Conservation (phyloP, 2,797 vertebrate genomes). For the Amazona finschi region DNA sequence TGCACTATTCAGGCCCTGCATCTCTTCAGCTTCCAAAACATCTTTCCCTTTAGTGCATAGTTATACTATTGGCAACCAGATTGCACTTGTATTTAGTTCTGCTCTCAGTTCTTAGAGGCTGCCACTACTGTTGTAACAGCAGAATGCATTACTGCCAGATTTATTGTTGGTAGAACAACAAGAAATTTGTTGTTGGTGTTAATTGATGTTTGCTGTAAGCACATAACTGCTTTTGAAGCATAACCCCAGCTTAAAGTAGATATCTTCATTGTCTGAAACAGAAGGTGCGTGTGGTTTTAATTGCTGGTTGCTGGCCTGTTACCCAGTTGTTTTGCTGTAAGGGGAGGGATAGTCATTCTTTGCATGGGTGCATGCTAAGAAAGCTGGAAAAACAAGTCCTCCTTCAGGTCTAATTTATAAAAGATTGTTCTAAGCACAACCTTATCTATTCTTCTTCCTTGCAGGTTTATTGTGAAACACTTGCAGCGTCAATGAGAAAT, state of each 20-base stretch:
- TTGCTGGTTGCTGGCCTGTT: not conserved
- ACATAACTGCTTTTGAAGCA: not conserved
- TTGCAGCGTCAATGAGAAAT: not conserved
- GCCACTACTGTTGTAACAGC: not conserved
- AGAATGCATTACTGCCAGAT: not conserved
- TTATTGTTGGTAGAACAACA: not conserved
- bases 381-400: slow-evolving; percentile 57
- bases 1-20: fast-evolving
- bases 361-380: not conserved
- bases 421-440: not conserved
- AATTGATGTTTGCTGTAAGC: not conserved
- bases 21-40: not conserved
- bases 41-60: not conserved
- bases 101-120: fast-evolving
- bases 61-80: fast-evolving
- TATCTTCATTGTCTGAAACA: not conserved
- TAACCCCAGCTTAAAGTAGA: not conserved
- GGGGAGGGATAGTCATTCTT: not conserved
- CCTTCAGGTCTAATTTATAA: not conserved
- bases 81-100: fast-evolving
- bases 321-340: not conserved
- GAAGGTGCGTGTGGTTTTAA: not conserved
- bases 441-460: not conserved
- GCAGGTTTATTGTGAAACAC: not conserved
- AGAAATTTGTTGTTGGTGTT: not conserved